Evolutionary conservation across 2,113 vertebrate genomes (phyloP).

Genomic region (Odontophorus gujanensis): DNA sequence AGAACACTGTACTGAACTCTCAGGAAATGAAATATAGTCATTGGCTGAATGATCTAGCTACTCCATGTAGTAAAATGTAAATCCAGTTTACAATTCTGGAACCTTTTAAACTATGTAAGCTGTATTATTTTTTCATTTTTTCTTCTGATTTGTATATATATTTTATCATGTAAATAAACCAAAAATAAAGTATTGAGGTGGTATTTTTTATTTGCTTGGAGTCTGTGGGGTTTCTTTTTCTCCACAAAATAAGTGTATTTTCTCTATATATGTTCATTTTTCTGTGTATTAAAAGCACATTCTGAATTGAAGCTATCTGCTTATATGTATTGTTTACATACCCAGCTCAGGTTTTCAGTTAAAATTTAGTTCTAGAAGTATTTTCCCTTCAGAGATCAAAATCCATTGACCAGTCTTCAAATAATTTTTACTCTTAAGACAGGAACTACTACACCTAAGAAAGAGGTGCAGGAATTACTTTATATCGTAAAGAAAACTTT

Average conservation of each 20-base stretch:
- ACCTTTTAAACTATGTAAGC: not conserved
- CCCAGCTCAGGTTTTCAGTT: not conserved
- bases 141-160: not conserved
- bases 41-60: not conserved
- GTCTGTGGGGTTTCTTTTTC: not conserved
- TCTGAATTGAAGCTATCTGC: not conserved
- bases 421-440: not conserved
- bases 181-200: not conserved
- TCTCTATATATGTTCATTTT: not conserved
- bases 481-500: not conserved
- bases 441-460: not conserved
- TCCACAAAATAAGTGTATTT: not conserved
- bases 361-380: not conserved
- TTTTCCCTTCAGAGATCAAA: not conserved
- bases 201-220: not conserved
- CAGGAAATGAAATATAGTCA: not conserved
- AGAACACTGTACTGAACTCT: rapidly evolving
- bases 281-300: not conserved
- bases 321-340: not conserved
- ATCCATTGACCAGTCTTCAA: not conserved
- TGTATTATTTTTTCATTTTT: not conserved
- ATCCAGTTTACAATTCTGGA: not conserved
- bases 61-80: not conserved
- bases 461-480: not conserved
- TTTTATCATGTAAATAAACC: not conserved